Evolutionary conservation across 2,797 vertebrate genomes (phyloP).

Genomic region (Acestrorhynchus altus): DNA sequence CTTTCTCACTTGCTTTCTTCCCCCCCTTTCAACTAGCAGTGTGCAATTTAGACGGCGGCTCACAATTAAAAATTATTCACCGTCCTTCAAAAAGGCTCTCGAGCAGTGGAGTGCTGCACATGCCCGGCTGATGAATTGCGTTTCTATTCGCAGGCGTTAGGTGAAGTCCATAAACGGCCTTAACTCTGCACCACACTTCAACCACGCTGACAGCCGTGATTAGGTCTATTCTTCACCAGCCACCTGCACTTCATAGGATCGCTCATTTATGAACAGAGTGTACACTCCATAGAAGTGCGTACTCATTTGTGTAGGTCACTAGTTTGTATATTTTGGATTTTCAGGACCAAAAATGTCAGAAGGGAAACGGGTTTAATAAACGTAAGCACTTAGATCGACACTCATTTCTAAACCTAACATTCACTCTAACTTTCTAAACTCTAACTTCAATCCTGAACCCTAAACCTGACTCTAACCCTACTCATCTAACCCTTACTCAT

Average conservation of each 20-base stretch:
- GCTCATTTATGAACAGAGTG: slow-evolving; percentile 36
- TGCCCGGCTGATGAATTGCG: background rate
- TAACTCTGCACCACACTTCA: slow-evolving; percentile 28
- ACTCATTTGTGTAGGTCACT: background rate
- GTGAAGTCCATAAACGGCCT: slow-evolving; percentile 30
- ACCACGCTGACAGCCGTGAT: background rate
- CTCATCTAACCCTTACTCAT: too few species aligned
- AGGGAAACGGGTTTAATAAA: background rate
- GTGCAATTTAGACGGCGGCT: background rate
- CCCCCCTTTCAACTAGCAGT: background rate
- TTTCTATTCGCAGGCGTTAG: slow-evolving; percentile 9
- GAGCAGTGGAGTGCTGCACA: background rate
- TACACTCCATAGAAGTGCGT: slow-evolving; percentile 37
- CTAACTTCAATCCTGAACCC: too few species aligned
- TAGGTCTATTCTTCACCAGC: slow-evolving; percentile 17
- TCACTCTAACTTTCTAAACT: too few species aligned
- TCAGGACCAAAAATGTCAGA: background rate
- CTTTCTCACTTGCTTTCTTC: background rate
- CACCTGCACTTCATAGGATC: slow-evolving; percentile 35
- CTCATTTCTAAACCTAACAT: too few species aligned
- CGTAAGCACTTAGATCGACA: too few species aligned
- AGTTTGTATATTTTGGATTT: background rate
- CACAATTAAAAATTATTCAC: slow-evolving; percentile 29
- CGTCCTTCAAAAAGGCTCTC: slow-evolving; percentile 17
- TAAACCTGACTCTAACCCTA: too few species aligned